Evolutionary conservation across 92 coral and sea anemone species (phyloP), one percentile per base, ranked within the genome.

Genomic region (Porites evermanni): DNA sequence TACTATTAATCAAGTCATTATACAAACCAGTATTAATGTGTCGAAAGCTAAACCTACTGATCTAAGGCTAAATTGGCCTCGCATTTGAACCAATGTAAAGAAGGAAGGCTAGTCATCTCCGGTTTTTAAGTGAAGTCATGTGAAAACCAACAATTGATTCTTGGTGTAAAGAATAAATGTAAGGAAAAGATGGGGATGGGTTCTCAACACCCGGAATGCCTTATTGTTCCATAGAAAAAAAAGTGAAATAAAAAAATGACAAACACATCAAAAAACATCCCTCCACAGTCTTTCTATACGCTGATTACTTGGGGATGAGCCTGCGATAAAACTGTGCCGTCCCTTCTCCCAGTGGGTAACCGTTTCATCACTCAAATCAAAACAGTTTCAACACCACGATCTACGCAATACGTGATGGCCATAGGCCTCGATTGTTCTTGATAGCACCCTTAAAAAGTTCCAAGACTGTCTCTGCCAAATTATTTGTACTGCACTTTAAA

Each of bases 401-500:
- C 95, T 58, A 63, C 91, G 16, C 91, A 29, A 92, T 86, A 17
- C 93, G 85, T 17, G 91, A 93, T 6, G 94, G 94, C 94, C 94
- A 91, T 47, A 91, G 71, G 19, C 96, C 88, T 8, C n/a, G 74
- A 87, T 87, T 90, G 12, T 81, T 44, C 38, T 72, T 81, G 53
- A 91, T 77, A n/a, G 89, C 93, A 65, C 86, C 79, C 50, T 72
- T 59, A 79, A 91, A 93, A 21, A 83, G 79, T 1, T 65, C 59
- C 77, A 80, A 38, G 64, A 80, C 76, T 67, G 85, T 80, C 17
- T 72, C 74, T 20, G 76, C 85, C 74, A 80, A 80, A 60, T 80
- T 44, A 67, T 80, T 80, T 44, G 85, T 66, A 67, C 85, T 80
- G 76, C 85, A 80, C 76, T 52, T 58, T 38, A 80, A 38, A 80